Base-by-base conservation (phyloP, 2,113 vertebrate genomes). In the Aplodontia rufa region DNA sequence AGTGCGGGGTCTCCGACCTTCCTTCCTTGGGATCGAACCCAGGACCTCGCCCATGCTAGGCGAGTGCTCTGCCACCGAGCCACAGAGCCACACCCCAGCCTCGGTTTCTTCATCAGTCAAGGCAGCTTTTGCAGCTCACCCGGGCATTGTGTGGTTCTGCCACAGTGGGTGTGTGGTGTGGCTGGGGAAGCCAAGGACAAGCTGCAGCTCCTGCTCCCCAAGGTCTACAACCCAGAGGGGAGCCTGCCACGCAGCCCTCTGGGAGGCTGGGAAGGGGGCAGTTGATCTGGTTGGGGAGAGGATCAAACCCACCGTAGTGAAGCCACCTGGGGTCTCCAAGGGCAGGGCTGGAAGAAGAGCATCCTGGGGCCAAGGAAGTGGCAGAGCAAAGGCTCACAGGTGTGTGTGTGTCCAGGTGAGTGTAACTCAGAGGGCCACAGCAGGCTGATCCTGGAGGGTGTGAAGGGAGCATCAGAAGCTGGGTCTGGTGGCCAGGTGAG, bases 201-300 rank as follows among this genome's bases (percentile, higher is more conserved):
- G 6, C 32, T 7, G 14, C 55, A 49, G 6, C 58, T 79, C 22
- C 6, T 4, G 0, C 17, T 60, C 81, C 49, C 26, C 1, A 3
- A 26, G n/a, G 1, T 26, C 12, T 3, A 4, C 1, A 2, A 0
- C 53, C 5, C 26, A 53, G 22, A 19, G n/a, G 8, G 26, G 40
- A 95, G 76, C 68, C 30, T 30, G 42, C 30, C 14, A 7, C 12
- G 37, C 24, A 20, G 4, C 7, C 19, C 60, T 16, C 47, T 16
- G n/a, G 35, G 10, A 62, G 58, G 24, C 20, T 3, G 14, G 53
- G 26, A 30, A 22, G 40, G 32, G 72, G 55, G 60, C 9, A 6
- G 51, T 6, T 0, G 7, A 9, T 78, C 68, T 66, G 55, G 40
- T 19, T 26, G 58, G 2, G 10, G 6, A 32, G 16, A 55, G 47